Evolutionary conservation across 2,113 vertebrate species (phyloP).

Genomic region (Cyanocitta stelleri): DNA sequence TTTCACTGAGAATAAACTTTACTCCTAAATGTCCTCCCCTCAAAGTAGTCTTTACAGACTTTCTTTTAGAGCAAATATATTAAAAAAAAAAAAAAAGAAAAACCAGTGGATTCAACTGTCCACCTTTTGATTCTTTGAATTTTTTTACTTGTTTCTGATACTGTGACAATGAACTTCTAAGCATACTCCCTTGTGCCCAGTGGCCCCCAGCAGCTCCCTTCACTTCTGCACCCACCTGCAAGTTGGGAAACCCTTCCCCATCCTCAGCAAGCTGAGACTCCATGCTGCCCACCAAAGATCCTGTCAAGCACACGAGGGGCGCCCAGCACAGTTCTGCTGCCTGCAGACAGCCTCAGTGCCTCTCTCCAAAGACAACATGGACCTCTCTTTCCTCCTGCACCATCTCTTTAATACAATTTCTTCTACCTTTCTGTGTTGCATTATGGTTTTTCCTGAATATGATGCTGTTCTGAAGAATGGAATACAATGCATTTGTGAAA

Average conservation of each 20-base stretch:
- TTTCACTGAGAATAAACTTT: background rate
- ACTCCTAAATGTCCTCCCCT: background rate
- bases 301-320: accelerated
- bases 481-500: background rate
- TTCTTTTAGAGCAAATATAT: background rate
- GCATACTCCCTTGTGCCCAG: background rate
- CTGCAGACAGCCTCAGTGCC: background rate
- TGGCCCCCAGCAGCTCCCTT: background rate
- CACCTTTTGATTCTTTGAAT: background rate
- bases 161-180: background rate
- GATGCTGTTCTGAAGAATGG: background rate
- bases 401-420: background rate
- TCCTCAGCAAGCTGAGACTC: accelerated
- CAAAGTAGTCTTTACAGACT: background rate
- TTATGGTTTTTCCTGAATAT: background rate
- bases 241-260: no score
- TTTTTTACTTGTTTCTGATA: background rate
- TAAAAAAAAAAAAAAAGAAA: background rate
- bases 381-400: background rate
- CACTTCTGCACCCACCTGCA: background rate
- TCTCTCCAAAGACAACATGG: background rate
- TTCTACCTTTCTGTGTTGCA: background rate
- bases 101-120: accelerated
- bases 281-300: background rate
- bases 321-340: background rate